Evolutionary conservation across 2,113 vertebrate species (phyloP).

Genomic region (Boleophthalmus pectinirostris): DNA sequence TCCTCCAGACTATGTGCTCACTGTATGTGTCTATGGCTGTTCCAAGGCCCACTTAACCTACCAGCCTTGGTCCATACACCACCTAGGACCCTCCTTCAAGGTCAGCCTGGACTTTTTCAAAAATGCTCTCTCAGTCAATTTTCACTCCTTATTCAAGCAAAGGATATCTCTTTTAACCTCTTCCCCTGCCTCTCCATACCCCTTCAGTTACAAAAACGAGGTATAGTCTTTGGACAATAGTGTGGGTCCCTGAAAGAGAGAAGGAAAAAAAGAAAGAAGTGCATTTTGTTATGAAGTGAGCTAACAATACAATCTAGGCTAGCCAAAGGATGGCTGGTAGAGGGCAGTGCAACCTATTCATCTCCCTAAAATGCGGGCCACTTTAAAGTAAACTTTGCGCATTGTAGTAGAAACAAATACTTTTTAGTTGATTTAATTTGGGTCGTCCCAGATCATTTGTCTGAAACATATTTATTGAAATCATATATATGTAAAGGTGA

Average conservation of each 20-base stretch:
- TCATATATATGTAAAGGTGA: slow-evolving; percentile 58
- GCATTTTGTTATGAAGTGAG: slow-evolving; percentile 45
- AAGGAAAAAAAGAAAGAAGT: slow-evolving; percentile 32
- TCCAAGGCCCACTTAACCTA: slow-evolving; percentile 70
- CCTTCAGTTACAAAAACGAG: slow-evolving; percentile 55
- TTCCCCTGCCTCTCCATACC: slow-evolving; percentile 51
- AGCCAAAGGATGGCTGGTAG: slow-evolving; percentile 39
- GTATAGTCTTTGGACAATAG: slow-evolving; percentile 59
- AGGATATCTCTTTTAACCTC: slow-evolving; percentile 75
- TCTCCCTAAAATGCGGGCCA: slow-evolving; percentile 26
- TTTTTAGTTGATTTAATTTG: slow-evolving; percentile 36
- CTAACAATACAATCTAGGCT: slow-evolving; percentile 26
- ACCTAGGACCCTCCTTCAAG: slow-evolving; percentile 60
- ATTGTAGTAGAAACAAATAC: not conserved
- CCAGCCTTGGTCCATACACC: slow-evolving; percentile 44
- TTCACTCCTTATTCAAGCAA: slow-evolving; percentile 64
- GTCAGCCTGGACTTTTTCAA: slow-evolving; percentile 70
- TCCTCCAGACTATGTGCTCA: slow-evolving; percentile 47
- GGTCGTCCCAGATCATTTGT: slow-evolving; percentile 39
- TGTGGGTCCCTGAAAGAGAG: slow-evolving; percentile 51
- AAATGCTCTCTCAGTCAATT: slow-evolving; percentile 69
- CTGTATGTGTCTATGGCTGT: slow-evolving; percentile 52
- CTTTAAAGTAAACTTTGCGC: slow-evolving; percentile 21
- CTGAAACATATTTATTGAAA: slow-evolving; percentile 37
- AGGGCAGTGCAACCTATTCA: slow-evolving; percentile 23